Evolutionary conservation across 2,797 vertebrate genomes (phyloP).

Genomic region (Denticeps clupeoides): DNA sequence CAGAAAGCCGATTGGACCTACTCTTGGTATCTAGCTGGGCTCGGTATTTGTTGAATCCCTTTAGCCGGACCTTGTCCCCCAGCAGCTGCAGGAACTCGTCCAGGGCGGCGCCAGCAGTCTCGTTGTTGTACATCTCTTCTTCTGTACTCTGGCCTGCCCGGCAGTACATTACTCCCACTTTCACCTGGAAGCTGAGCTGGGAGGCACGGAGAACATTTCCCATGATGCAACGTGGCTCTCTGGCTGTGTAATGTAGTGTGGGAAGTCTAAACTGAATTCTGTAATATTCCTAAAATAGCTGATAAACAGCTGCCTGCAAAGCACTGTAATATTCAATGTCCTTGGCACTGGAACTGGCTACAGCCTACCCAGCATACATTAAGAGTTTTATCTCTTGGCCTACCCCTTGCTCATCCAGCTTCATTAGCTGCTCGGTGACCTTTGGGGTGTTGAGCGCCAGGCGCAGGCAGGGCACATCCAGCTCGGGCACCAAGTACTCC

Average conservation of each 20-base stretch:
- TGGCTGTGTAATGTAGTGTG: no score
- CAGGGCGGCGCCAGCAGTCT: conserved; percentile 78
- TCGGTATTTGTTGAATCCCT: conserved; percentile 91
- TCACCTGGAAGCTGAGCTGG: conserved; percentile 92
- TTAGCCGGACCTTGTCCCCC: conserved; percentile 88
- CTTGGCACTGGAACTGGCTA: no score
- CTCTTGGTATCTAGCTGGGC: conserved; percentile 94
- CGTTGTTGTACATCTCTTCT: conserved; percentile 98
- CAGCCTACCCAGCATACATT: no score
- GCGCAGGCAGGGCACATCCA: conserved; percentile 82
- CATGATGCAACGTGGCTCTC: no score
- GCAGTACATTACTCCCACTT: conserved; percentile 96
- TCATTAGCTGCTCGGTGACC: conserved; percentile 95
- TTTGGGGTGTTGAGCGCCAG: conserved; percentile 92
- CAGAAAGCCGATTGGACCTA: no score
- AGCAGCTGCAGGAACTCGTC: conserved; percentile 94
- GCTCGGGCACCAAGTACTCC: conserved; percentile 82
- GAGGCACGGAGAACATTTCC: no score
- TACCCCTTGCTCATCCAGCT: conserved; percentile 95
- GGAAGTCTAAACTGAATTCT: no score
- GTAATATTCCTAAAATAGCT: no score
- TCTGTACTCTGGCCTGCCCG: conserved; percentile 88
- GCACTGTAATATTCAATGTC: no score
- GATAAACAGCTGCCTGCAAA: no score
- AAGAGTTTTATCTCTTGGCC: no score